Conservation (phyloP, 2,797 vertebrate species). For the Squalus acanthias region DNA sequence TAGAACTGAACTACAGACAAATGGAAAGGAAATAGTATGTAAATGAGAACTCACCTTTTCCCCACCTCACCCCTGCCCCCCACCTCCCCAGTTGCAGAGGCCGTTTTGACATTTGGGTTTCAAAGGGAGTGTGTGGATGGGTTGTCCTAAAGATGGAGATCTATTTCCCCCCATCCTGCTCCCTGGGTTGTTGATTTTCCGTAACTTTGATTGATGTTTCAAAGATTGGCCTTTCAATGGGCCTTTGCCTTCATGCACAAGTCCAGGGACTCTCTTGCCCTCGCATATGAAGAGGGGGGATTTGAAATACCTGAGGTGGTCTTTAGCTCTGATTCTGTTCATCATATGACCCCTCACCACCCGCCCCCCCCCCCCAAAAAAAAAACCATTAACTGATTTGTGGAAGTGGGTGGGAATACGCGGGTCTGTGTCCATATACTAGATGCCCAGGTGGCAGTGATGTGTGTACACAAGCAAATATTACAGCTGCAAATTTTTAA, state of each 20-base stretch:
- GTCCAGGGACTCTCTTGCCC: too few relatives aligned
- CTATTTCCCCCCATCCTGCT: too few relatives aligned
- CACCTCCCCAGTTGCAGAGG: too few relatives aligned
- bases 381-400: neutral
- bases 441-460: neutral
- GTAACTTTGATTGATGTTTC: neutral
- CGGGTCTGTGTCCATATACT: neutral
- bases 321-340: neutral
- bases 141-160: neutral
- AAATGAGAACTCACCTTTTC: too few relatives aligned
- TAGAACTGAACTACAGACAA: too few relatives aligned
- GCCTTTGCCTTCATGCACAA: neutral
- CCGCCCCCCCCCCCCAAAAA: neutral
- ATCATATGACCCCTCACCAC: neutral
- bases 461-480: neutral
- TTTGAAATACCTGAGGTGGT: neutral
- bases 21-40: too few relatives aligned
- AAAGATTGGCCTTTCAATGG: neutral
- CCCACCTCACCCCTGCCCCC: too few relatives aligned
- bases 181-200: too few relatives aligned
- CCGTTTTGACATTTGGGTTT: too few relatives aligned
- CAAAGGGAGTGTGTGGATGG: too few relatives aligned
- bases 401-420: neutral
- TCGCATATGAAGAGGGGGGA: neutral
- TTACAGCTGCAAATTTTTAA: neutral